Base-by-base conservation (phyloP, 2,888 invertebrate species). In the Oegoconia quadripuncta region DNA sequence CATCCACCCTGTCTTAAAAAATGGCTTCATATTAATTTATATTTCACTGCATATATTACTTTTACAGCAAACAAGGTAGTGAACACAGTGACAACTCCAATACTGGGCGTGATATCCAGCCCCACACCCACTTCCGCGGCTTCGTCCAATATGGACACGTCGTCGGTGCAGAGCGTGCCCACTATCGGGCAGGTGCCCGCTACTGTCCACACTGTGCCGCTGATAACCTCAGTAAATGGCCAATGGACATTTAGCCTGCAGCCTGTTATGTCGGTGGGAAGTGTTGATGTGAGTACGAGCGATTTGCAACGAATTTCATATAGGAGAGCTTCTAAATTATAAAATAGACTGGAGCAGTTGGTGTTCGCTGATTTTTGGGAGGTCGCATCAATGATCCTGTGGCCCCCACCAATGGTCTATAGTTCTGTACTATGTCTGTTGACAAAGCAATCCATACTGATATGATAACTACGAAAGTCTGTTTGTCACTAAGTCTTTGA, bases 241-340 rank as follows among this genome's bases (percentile, higher is more conserved):
- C 86, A 87, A 49, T 86, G 86, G 84, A 82, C 81, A 48, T 79
- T 86, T 55, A 82, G 84, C 44, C 54, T 86, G 37, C 86, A 84
- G 51, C 84, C 87, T 0, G 68, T 86, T 32, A 81, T 86, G 82
- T 83, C 86, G 0, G 82, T 87, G 1, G 84, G 84, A 0, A 72
- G 71, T 8, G 48, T 74, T 7, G 80, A 84, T 48, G 83, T 83
- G 28, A 74, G 82, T 72, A 40, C n/a, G n/a, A n/a, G n/a, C n/a
- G 14, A 26, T n/a, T n/a, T n/a, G n/a, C n/a, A n/a, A n/a, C n/a
- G n/a, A n/a, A n/a, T n/a, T n/a, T n/a, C n/a, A n/a, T n/a, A n/a
- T n/a, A n/a, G n/a, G n/a, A n/a, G n/a, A n/a, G n/a, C n/a, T n/a
- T n/a, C n/a, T n/a, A n/a, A n/a, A n/a, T n/a, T n/a, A n/a, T n/a